A percentile compares a stretch with the other conserved stretches of the same genome.
Conservation (phyloP, 2,888 invertebrate species). For the Diadegma fenestrale region DNA sequence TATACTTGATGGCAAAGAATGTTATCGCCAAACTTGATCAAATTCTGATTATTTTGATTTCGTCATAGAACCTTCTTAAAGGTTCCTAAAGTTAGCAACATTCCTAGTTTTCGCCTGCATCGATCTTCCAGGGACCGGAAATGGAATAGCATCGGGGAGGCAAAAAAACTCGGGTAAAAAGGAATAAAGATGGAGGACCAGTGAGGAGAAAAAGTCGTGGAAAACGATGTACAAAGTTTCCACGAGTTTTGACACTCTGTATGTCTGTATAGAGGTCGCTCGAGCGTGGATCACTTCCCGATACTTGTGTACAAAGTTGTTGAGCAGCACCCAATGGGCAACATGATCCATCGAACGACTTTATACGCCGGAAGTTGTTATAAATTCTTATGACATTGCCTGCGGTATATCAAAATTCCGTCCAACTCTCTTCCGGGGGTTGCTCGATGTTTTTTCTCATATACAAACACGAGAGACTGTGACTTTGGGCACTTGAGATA, state of each 20-base stretch:
- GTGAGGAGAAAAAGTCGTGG: background rate
- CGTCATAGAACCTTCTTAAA: too few species aligned
- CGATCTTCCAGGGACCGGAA: constrained; percentile 29
- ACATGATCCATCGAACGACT: constrained; percentile 45
- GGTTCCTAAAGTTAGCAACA: background rate
- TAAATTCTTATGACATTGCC: constrained; percentile 63
- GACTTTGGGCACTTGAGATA: constrained; percentile 8
- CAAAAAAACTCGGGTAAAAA: background rate
- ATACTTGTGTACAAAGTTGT: constrained; percentile 44
- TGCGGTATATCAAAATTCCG: constrained; percentile 54
- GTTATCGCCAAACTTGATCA: too few species aligned
- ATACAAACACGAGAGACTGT: constrained; percentile 11
- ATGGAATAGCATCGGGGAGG: constrained; percentile 15
- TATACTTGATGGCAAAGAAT: too few species aligned
- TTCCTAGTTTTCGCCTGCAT: constrained; percentile 10
- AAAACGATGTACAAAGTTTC: constrained; percentile 19
- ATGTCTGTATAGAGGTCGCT: constrained; percentile 11
- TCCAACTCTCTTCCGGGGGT: background rate
- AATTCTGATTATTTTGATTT: too few species aligned
- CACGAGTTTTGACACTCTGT: constrained; percentile 30
- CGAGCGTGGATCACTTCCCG: constrained; percentile 28
- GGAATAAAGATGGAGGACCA: background rate
- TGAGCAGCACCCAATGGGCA: background rate
- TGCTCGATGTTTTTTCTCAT: background rate
- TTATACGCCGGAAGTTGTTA: constrained; percentile 66